phyloP scores from a whole-genome alignment of 2,797 vertebrate species.

The Lagocephalus sceleratus region DNA sequence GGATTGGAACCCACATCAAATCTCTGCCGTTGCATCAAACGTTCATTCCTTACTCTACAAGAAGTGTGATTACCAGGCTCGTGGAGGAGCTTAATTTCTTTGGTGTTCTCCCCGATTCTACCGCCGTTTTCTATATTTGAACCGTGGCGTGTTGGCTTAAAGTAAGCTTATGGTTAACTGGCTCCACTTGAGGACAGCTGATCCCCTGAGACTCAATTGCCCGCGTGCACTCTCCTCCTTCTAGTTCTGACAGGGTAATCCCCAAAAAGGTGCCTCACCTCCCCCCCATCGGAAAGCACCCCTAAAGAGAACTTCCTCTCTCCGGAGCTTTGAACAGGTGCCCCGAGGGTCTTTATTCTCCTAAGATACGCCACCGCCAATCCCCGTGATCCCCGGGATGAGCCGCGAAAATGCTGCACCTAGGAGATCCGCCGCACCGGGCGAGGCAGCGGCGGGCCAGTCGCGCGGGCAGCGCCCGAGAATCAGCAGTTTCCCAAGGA shows the following conservation, averaged over 20 bases:
- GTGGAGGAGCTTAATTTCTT: conserved; percentile 18
- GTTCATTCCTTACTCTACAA: conserved; percentile 38
- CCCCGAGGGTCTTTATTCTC: conserved; percentile 30
- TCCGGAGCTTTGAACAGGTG: conserved; percentile 50
- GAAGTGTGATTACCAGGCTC: too few species aligned
- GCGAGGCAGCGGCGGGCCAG: conserved; percentile 15
- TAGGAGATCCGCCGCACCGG: conserved; percentile 11
- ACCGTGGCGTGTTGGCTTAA: conserved; percentile 14
- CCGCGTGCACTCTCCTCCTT: conserved; percentile 9
- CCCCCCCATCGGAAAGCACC: neutral
- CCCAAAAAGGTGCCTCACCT: conserved; percentile 40
- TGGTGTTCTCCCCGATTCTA: conserved; percentile 13
- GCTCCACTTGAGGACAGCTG: conserved; percentile 24
- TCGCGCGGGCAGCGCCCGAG: conserved; percentile 19
- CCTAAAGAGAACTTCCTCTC: conserved; percentile 21
- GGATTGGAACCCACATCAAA: conserved; percentile 12
- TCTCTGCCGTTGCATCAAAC: conserved; percentile 23
- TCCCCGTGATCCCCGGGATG: conserved; percentile 50
- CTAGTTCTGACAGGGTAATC: conserved; percentile 45
- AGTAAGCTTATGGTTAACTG: conserved; percentile 14
- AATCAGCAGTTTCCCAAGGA: conserved; percentile 44
- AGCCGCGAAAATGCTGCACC: conserved; percentile 46
- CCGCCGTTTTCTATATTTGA: conserved; percentile 15
- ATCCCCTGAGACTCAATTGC: conserved; percentile 32
- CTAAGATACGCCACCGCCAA: conserved; percentile 37